Evolutionary conservation across 2,888 invertebrate species (phyloP).

Genomic region (Noctua comes): DNA sequence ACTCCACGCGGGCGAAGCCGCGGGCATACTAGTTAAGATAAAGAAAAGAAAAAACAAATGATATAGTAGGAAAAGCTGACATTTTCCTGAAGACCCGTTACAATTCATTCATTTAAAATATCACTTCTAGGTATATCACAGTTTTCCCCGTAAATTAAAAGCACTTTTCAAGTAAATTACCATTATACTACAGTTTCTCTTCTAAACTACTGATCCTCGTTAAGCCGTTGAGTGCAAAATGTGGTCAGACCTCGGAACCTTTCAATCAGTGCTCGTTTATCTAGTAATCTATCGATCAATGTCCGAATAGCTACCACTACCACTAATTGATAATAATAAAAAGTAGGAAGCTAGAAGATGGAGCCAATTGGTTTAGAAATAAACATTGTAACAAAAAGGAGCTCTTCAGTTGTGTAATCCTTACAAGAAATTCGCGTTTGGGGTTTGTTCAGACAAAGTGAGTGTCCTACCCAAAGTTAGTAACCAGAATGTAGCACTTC

Average conservation of each 20-base stretch:
- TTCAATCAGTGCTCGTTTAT: conserved; percentile 68
- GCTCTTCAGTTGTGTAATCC: neutral
- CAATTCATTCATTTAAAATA: neutral
- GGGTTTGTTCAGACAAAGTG: neutral
- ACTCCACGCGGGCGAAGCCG: too few species aligned
- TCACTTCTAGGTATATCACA: neutral
- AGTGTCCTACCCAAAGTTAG: conserved; percentile 3
- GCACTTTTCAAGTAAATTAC: conserved; percentile 47
- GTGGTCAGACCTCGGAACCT: conserved; percentile 66
- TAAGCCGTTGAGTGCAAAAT: conserved; percentile 67
- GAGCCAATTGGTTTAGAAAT: conserved; percentile 12
- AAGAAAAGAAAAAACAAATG: conserved; percentile 1
- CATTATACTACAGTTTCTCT: conserved; percentile 42
- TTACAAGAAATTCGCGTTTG: conserved; percentile 5
- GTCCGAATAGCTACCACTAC: conserved; percentile 60
- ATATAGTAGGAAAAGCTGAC: neutral
- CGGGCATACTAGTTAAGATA: neutral
- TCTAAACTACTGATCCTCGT: conserved; percentile 58
- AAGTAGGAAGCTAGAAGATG: conserved; percentile 44
- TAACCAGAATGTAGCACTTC: conserved; percentile 24
- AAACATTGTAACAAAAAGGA: conserved; percentile 25
- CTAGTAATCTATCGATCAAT: conserved; percentile 66
- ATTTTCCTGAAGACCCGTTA: conserved; percentile 8
- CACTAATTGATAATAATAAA: conserved; percentile 67
- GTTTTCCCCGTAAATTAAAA: conserved; percentile 44